A percentile compares a stretch with the other conserved stretches of the same genome.
Conservation (phyloP, 2,888 invertebrate genomes). For the Baronia brevicornis region DNA sequence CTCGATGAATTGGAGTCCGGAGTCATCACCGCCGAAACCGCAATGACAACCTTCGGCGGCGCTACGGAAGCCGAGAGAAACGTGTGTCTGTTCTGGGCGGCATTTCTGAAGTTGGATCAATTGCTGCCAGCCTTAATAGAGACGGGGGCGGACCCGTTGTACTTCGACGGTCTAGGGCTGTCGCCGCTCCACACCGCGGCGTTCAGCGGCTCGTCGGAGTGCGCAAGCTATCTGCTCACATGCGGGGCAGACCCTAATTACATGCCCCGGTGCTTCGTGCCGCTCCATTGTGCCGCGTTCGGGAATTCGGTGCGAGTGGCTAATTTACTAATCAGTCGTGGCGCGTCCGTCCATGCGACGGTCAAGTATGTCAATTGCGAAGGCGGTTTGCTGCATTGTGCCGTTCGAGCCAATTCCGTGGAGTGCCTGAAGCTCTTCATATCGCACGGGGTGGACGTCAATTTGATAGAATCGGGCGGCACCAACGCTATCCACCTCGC, state of each 20-base stretch:
- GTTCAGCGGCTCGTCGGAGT: slow-evolving; percentile 84
- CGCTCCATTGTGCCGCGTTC: slow-evolving; percentile 93
- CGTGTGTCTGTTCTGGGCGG: slow-evolving; percentile 82
- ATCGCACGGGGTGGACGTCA: slow-evolving; percentile 83
- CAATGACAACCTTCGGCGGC: slow-evolving; percentile 64
- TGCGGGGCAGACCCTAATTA: slow-evolving; percentile 82
- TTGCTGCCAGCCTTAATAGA: slow-evolving; percentile 78
- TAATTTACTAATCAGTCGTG: slow-evolving; percentile 82
- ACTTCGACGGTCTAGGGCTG: slow-evolving; percentile 82
- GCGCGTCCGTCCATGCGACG: slow-evolving; percentile 81
- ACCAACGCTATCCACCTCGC: slow-evolving; percentile 88
- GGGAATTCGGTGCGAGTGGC: slow-evolving; percentile 89
- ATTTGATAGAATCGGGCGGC: slow-evolving; percentile 83
- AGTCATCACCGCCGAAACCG: slow-evolving; percentile 76
- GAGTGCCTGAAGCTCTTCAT: slow-evolving; percentile 87
- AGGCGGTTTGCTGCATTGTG: slow-evolving; percentile 88
- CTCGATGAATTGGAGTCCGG: slow-evolving; percentile 85
- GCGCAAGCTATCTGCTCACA: slow-evolving; percentile 80
- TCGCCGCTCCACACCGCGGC: slow-evolving; percentile 85
- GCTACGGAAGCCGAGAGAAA: slow-evolving; percentile 82
- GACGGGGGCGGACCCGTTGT: slow-evolving; percentile 82
- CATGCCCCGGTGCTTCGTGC: slow-evolving; percentile 83
- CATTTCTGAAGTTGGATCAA: slow-evolving; percentile 82
- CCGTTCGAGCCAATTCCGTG: slow-evolving; percentile 88
- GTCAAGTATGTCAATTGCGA: slow-evolving; percentile 80